Evolutionary conservation across 2,797 vertebrate species (phyloP), one percentile per base, ranked within the genome.

Genomic region (Gallinago solitaria): DNA sequence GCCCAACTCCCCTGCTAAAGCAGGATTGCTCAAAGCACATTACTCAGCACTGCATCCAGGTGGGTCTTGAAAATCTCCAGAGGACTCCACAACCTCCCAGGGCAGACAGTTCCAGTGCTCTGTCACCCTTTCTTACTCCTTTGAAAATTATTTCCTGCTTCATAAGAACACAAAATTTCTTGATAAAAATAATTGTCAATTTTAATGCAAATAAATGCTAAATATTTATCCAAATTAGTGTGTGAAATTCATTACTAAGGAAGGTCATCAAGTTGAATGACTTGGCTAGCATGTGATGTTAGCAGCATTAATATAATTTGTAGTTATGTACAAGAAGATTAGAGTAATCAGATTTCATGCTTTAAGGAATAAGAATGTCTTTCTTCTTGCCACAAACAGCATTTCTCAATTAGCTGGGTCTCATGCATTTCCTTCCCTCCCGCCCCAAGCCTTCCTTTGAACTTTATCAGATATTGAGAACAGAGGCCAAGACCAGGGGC

Each of bases 341-440:
- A 91, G 54, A 81, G 11, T 63, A 83, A 84, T 71, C 60, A 85
- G 47, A 92, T 90, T 74, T 90, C 47, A 63, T 92, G 41, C 51
- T 83, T 96, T 75, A 90, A 43, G 45, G 50, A 89, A 67, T 25
- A 90, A 84, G 69, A 68, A 94, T 93, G 63, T 50, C 41, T 94
- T 79, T 50, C 41, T 87, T 94, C 53, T 89, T 39, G 5, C 47
- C 53, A 45, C 70, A 93, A 67, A 83, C 56, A 93, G 21, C 45
- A 88, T 93, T 93, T 91, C 81, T 89, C 71, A 83, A 85, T 89
- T 69, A 81, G 9, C n/a, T 83, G 37, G 12, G 9, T 77, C 59
- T 54, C 3, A 0, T 64, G 50, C 56, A 51, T 59, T 77, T 76
- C 9, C 32, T 27, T 28, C 41, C 41, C 18, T 21, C 2, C 15